These are phyloP conservation scores for Erebia epiphron DNA, from an alignment of 2,888 invertebrate species.

Conservation along the genomic window DNA sequence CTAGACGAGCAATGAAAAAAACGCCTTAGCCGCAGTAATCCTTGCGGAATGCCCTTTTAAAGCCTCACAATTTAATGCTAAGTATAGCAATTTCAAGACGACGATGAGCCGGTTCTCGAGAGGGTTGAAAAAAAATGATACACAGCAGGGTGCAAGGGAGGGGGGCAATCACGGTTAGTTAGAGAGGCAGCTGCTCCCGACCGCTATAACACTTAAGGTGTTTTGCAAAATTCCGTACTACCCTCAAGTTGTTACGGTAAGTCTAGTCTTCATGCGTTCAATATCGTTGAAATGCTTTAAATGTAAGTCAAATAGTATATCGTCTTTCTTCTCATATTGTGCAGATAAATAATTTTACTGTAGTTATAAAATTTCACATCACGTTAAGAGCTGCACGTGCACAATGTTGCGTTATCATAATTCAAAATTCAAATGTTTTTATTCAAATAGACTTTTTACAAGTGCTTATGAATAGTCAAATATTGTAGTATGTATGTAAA, in stretches of 20 bases:
- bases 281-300: constrained; percentile 42
- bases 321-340: too few relatives aligned
- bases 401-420: too few relatives aligned
- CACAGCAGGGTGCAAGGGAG: constrained; percentile 52
- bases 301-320: not conserved
- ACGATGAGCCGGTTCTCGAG: constrained; percentile 60
- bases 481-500: too few relatives aligned
- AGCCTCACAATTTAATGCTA: constrained; percentile 78
- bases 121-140: constrained; percentile 78
- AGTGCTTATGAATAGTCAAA: too few relatives aligned
- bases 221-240: constrained; percentile 56
- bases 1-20: constrained; percentile 66
- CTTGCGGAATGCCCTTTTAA: constrained; percentile 70
- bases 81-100: constrained; percentile 77
- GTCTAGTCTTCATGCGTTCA: constrained; percentile 18
- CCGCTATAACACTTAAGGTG: constrained; percentile 59
- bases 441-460: too few relatives aligned
- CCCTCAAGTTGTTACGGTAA: constrained; percentile 46
- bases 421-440: too few relatives aligned
- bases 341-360: not conserved
- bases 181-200: constrained; percentile 69
- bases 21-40: constrained; percentile 65
- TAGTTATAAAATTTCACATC: not conserved
- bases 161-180: constrained; percentile 71
- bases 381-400: not conserved